Evolutionary conservation across 2,113 vertebrate species (phyloP).

Genomic region (Oceanites oceanicus): DNA sequence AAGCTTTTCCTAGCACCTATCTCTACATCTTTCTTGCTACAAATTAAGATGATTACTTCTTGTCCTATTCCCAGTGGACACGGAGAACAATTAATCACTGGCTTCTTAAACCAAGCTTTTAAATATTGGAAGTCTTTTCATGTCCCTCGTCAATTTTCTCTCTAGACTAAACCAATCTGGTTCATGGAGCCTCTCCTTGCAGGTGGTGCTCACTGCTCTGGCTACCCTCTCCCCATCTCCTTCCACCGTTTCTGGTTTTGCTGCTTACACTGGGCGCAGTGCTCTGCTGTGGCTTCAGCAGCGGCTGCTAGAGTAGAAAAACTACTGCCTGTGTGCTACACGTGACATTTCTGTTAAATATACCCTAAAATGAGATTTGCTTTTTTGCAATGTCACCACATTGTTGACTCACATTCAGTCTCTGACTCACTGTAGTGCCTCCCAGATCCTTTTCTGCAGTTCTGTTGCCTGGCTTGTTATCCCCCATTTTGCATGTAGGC

Average conservation of each 20-base stretch:
- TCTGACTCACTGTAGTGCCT: conserved; percentile 63
- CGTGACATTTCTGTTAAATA: conserved; percentile 40
- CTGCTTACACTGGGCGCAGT: background rate
- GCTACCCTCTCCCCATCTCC: background rate
- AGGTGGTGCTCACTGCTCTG: fast-evolving
- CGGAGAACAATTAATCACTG: conserved; percentile 48
- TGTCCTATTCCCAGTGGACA: conserved; percentile 3
- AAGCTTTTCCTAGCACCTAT: conserved; percentile 29
- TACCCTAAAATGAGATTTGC: conserved; percentile 47
- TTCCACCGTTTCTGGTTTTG: background rate
- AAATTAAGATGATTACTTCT: conserved; percentile 57
- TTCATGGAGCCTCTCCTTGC: background rate
- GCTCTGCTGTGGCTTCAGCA: background rate
- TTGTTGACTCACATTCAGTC: conserved; percentile 55
- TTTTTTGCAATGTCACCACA: conserved; percentile 61
- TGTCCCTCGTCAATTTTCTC: background rate
- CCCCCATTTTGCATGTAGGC: background rate
- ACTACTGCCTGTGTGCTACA: conserved; percentile 13
- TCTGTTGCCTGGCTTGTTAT: conserved; percentile 28
- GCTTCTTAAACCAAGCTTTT: conserved; percentile 51
- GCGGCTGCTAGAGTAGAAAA: background rate
- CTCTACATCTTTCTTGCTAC: conserved; percentile 21
- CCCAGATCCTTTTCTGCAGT: background rate
- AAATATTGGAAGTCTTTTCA: conserved; percentile 12
- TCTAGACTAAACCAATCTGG: background rate